Base-by-base conservation (phyloP, 2,888 invertebrate genomes). In the Lasioglossum marginatum region DNA sequence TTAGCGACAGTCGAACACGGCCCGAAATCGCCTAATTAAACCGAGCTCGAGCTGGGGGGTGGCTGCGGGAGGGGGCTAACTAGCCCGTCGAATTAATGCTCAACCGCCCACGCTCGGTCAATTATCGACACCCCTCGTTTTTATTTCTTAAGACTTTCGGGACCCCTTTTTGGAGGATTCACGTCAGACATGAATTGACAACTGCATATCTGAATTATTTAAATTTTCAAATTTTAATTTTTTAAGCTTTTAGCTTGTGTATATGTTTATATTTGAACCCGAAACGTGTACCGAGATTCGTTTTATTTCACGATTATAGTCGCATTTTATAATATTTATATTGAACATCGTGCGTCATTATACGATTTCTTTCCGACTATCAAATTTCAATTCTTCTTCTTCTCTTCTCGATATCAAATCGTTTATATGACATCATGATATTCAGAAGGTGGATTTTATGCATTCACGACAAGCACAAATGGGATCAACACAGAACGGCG, bases 1-100 rank as follows among this genome's bases (percentile, higher is more conserved):
- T 86, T 81, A 86, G 71, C 84, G 80, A 86, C 77, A 27, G 73
- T 40, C 63, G 66, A 77, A 84, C 79, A 70, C 37, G 31, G 40
- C 27, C 16, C 57, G 57, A 76, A 72, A 73, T 83, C 75, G 76
- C 79, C 45, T 73, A 79, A 85, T 85, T 83, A 79, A 78, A 73
- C 31, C 37, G 40, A 12, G 5, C 45, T 40, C 27, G 40, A 34
- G 31, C 79, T 10, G 2, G 34, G 8, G 6, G 31, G 19, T 34
- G 45, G 27, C 14, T 23, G 71, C 12, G 34, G 43, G 48, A 48
- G 48, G 48, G 23, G 52, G 57, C n/a, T 57, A 57, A 57, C 57
- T n/a, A n/a, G 12, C 12, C 12, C n/a, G n/a, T n/a, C n/a, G 57
- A 57, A 57, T 57, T 57, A 57, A 57, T n/a, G n/a, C n/a, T n/a